Percentiles rank a stretch among this genome's conserved stretches.
Conservation (phyloP, 2,113 vertebrate species). For the Antennarius striatus region DNA sequence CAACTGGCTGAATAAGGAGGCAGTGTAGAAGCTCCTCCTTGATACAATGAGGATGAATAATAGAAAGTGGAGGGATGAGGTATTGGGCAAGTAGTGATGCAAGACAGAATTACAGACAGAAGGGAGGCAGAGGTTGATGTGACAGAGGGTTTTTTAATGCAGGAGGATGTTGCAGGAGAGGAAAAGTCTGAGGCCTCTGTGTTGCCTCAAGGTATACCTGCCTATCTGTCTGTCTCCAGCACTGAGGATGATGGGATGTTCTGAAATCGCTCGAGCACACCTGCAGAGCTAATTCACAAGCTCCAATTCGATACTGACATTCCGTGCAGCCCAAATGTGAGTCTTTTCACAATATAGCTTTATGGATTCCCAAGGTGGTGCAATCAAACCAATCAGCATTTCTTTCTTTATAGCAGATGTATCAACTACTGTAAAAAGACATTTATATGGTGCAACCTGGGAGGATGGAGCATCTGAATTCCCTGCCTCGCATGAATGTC, state of each 20-base stretch:
- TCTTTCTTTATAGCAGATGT: conserved; percentile 51
- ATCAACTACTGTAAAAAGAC: conserved; percentile 31
- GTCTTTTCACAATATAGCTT: conserved; percentile 48
- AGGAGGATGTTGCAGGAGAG: conserved; percentile 41
- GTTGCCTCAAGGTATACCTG: conserved; percentile 39
- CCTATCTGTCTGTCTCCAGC: conserved; percentile 61
- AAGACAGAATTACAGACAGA: conserved; percentile 46
- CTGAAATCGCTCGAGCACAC: conserved; percentile 64
- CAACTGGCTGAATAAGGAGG: conserved; percentile 28
- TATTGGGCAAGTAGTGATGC: conserved; percentile 22
- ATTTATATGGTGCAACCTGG: conserved; percentile 7
- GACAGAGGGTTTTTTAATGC: conserved; percentile 39
- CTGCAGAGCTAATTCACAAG: conserved; percentile 72
- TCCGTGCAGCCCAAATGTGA: conserved; percentile 42
- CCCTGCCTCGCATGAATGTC: conserved; percentile 9
- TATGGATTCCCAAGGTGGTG: conserved; percentile 42
- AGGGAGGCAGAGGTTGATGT: conserved; percentile 14
- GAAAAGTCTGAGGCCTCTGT: conserved; percentile 45
- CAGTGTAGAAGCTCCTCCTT: conserved; percentile 29
- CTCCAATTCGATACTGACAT: conserved; percentile 48
- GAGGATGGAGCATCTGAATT: conserved; percentile 13
- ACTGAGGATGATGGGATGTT: conserved; percentile 74
- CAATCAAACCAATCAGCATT: conserved; percentile 66
- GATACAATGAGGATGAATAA: conserved; percentile 38
- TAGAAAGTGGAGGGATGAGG: conserved; percentile 38